Evolutionary conservation across 2,797 vertebrate genomes (phyloP).

Genomic region (Buphagus erythrorhynchus): DNA sequence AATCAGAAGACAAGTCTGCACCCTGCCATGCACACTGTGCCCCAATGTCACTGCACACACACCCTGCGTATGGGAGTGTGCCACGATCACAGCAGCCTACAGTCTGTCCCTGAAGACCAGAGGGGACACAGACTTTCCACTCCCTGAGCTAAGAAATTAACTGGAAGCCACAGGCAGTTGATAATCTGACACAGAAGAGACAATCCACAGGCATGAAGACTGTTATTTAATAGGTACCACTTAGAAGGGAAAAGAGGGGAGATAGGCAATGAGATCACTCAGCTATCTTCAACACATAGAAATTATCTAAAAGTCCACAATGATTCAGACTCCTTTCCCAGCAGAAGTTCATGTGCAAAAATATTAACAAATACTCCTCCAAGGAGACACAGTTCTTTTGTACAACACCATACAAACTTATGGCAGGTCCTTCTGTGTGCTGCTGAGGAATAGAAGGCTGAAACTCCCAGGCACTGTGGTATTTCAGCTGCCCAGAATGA

Average conservation of each 20-base stretch:
- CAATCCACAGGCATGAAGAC: not conserved
- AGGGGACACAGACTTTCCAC: not conserved
- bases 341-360: not conserved
- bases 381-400: not conserved
- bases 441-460: not conserved
- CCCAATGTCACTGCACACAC: rapidly evolving
- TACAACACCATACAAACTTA: not conserved
- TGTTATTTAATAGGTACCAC: not conserved
- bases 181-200: not conserved
- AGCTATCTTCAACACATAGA: not conserved
- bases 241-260: not conserved
- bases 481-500: not conserved
- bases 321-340: not conserved
- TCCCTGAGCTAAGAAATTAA: not conserved
- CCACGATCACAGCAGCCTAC: not conserved
- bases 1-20: not conserved
- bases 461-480: not conserved
- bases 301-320: not conserved
- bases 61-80: not conserved
- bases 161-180: not conserved
- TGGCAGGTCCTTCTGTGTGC: not conserved
- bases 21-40: not conserved
- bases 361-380: not conserved
- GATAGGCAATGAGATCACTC: not conserved
- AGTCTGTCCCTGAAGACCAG: not conserved